Conservation (phyloP, 2,113 vertebrate species). For the Platysternon megacephalum region DNA sequence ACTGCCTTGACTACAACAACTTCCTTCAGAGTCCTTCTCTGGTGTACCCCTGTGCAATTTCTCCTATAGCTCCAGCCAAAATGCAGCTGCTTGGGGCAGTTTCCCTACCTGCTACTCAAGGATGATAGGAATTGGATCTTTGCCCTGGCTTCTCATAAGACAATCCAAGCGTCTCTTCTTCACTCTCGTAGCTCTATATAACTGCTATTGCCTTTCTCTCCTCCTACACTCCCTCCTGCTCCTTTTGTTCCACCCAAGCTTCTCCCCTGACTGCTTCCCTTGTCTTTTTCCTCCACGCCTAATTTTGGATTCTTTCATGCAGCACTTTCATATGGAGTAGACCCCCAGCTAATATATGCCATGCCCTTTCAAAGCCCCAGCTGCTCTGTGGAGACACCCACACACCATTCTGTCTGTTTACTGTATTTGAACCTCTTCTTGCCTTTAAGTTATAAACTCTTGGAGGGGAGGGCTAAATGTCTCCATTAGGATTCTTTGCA, state of each 20-base stretch:
- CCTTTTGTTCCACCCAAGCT: neutral
- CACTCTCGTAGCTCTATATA: neutral
- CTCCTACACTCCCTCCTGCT: neutral
- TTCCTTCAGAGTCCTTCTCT: neutral
- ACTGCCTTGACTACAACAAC: rapidly evolving
- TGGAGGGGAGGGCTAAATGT: neutral
- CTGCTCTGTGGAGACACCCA: neutral
- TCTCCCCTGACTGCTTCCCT: rapidly evolving
- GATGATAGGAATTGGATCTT: neutral
- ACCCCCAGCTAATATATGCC: neutral
- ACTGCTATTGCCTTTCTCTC: neutral
- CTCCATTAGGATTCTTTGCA: neutral
- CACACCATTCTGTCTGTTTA: rapidly evolving
- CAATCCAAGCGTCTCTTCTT: neutral
- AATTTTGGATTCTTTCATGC: neutral
- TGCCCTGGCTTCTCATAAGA: neutral
- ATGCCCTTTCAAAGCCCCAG: neutral
- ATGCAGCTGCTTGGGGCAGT: neutral
- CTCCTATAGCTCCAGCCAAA: neutral
- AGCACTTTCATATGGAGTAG: neutral
- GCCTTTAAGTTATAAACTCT: neutral
- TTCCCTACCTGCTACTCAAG: neutral
- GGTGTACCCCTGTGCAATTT: neutral
- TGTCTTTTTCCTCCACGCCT: neutral
- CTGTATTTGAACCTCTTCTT: neutral